These are phyloP conservation scores for Neogobius melanostomus DNA, from an alignment of 2,113 vertebrate species.

Conservation along the genomic window DNA sequence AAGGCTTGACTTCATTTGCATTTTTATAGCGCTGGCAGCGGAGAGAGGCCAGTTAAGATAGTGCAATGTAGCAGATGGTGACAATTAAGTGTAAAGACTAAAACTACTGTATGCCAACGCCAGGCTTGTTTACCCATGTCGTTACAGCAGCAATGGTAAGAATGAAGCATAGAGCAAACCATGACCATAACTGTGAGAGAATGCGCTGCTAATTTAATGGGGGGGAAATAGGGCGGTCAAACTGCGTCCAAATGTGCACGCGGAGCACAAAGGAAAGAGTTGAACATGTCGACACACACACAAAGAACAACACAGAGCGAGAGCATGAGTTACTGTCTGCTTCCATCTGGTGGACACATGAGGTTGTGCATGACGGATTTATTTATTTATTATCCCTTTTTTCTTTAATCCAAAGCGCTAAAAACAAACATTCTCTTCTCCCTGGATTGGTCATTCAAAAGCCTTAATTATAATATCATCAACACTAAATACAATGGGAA, in stretches of 20 bases:
- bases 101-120: neutral
- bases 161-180: neutral
- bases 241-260: neutral
- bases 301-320: neutral
- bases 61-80: neutral
- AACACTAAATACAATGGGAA: too few species aligned
- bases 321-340: conserved; percentile 2
- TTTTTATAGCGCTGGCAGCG: neutral
- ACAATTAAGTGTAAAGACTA: neutral
- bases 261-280: neutral
- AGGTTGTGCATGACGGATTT: neutral
- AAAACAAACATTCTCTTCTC: too few species aligned
- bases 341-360: conserved; percentile 5
- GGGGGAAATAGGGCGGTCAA: neutral
- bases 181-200: neutral
- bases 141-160: neutral
- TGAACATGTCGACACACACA: too few species aligned
- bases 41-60: neutral
- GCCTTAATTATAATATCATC: too few species aligned
- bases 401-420: too few species aligned
- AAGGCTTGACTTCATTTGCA: conserved; percentile 1
- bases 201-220: neutral
- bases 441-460: too few species aligned
- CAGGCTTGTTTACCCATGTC: conserved; percentile 10
- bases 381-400: too few species aligned